A percentile compares a stretch with the other conserved stretches of the same genome.
Conservation (phyloP, 2,113 vertebrate genomes). For the Atlantisia rogersi region DNA sequence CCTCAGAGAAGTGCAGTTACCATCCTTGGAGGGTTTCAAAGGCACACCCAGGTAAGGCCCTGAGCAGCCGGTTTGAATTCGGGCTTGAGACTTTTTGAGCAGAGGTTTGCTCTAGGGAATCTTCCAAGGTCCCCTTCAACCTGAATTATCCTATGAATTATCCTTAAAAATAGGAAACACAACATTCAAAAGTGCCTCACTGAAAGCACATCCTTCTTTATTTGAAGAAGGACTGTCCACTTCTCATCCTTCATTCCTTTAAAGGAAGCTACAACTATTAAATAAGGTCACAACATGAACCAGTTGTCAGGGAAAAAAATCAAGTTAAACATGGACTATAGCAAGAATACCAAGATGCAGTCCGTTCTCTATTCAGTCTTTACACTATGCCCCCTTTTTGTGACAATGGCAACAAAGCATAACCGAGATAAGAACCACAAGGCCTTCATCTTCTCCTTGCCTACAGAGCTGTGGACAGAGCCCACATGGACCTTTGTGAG, state of each 20-base stretch:
- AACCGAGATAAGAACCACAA: background rate
- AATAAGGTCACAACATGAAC: background rate
- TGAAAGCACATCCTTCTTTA: background rate
- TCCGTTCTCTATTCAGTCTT: background rate
- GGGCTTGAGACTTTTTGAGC: background rate
- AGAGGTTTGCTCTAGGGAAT: background rate
- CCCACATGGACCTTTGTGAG: background rate
- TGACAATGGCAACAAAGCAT: background rate
- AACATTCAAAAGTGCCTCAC: background rate
- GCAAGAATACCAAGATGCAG: background rate
- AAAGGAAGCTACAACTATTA: background rate
- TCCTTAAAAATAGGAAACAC: background rate
- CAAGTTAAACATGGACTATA: background rate
- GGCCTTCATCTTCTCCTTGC: background rate
- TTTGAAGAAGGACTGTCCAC: background rate
- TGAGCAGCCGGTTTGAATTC: background rate
- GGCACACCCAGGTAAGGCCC: background rate
- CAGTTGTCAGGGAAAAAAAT: background rate
- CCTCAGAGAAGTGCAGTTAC: background rate
- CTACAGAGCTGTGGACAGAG: background rate
- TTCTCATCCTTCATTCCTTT: background rate
- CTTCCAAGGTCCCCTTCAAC: background rate
- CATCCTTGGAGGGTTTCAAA: background rate
- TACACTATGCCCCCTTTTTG: background rate
- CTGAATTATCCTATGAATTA: background rate